Evolutionary conservation across 2,888 invertebrate species (phyloP).

Genomic region (Cerastoderma edule): DNA sequence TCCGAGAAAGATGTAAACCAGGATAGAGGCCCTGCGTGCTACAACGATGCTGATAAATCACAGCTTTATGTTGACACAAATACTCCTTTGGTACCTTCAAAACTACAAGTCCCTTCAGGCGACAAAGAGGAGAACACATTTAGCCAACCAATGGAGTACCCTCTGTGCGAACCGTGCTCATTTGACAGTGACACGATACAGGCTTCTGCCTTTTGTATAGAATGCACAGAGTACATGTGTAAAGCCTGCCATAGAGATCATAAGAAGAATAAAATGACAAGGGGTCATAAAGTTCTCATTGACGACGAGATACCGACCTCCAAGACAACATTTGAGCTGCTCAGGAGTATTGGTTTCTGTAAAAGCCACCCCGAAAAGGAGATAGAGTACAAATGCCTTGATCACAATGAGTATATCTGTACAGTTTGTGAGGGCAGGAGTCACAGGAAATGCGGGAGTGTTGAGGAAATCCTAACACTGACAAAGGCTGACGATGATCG

Average conservation of each 20-base stretch:
- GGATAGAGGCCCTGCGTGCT: too few species aligned
- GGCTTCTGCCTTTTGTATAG: slow-evolving; percentile 27
- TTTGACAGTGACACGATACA: slow-evolving; percentile 11
- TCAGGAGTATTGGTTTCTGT: neutral
- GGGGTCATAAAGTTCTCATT: slow-evolving; percentile 24
- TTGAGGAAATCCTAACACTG: slow-evolving; percentile 9
- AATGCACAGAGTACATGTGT: slow-evolving; percentile 34
- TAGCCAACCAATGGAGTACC: too few species aligned
- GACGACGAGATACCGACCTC: slow-evolving; percentile 14
- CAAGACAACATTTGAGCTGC: neutral
- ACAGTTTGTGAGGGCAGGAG: neutral
- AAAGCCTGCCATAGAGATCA: slow-evolving; percentile 25
- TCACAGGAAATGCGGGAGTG: slow-evolving; percentile 13
- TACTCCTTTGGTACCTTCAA: too few species aligned
- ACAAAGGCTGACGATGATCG: neutral
- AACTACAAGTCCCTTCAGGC: too few species aligned
- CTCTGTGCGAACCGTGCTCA: slow-evolving; percentile 25
- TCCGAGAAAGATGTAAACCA: too few species aligned
- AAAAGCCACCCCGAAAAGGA: neutral
- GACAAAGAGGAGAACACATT: too few species aligned
- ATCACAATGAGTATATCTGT: slow-evolving; percentile 24
- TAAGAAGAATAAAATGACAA: slow-evolving; percentile 29
- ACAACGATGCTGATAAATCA: too few species aligned
- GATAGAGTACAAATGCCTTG: slow-evolving; percentile 13
- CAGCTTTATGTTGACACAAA: too few species aligned